These are phyloP conservation scores for Chaetorhynchus papuensis DNA, from an alignment of 2,113 vertebrate species.

Conservation along the genomic window DNA sequence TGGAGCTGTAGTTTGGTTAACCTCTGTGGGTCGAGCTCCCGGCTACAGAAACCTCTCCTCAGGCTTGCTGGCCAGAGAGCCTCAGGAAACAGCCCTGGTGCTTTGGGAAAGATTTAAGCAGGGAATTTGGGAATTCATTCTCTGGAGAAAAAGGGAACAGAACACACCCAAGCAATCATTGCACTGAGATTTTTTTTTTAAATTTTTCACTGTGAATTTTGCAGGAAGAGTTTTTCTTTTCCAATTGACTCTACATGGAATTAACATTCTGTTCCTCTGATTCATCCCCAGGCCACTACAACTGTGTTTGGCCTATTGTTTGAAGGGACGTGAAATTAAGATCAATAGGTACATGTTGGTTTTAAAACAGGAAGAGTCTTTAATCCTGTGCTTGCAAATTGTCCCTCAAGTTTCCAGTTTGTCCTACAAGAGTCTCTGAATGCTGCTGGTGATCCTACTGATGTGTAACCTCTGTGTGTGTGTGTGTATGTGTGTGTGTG, in stretches of 20 bases:
- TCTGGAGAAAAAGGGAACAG: not conserved
- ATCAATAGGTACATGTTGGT: not conserved
- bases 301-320: not conserved
- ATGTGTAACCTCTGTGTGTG: rapidly evolving
- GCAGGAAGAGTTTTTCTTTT: not conserved
- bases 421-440: not conserved
- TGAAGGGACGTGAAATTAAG: not conserved
- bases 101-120: not conserved
- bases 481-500: not conserved
- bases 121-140: not conserved
- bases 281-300: not conserved
- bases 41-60: not conserved
- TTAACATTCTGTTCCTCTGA: not conserved
- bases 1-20: constrained; percentile 58
- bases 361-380: not conserved
- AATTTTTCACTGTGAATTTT: not conserved
- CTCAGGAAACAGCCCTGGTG: not conserved
- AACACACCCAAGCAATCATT: not conserved
- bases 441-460: not conserved
- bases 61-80: not conserved
- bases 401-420: not conserved
- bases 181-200: too few species aligned
- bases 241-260: not conserved
- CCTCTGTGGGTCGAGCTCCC: not conserved
- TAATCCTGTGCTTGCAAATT: not conserved